These are phyloP conservation scores for Epinephelus moara DNA, from an alignment of 2,113 vertebrate genomes.

Conservation along the genomic window DNA sequence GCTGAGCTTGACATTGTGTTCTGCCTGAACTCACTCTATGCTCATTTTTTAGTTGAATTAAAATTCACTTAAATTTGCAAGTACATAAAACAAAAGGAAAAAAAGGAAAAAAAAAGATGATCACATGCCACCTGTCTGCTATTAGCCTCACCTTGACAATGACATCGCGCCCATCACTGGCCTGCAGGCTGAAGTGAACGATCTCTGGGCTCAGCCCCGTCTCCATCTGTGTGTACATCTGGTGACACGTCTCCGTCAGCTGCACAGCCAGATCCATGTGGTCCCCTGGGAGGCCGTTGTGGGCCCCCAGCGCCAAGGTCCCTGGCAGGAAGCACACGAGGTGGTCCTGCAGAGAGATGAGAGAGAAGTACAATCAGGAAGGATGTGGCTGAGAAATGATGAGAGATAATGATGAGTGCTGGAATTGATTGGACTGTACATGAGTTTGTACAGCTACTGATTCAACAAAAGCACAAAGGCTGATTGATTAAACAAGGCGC, in stretches of 20 bases:
- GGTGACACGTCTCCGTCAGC: constrained; percentile 95
- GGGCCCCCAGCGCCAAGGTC: constrained; percentile 92
- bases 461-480: constrained; percentile 1
- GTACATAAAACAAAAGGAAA: not conserved
- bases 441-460: not conserved
- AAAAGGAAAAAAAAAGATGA: not conserved
- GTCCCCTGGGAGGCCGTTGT: constrained; percentile 89
- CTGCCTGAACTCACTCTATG: no score
- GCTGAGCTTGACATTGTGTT: no score
- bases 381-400: not conserved
- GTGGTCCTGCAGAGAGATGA: constrained; percentile 89
- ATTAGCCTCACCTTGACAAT: constrained; percentile 87
- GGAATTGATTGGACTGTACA: not conserved
- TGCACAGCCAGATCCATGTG: constrained; percentile 93
- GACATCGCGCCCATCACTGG: constrained; percentile 84
- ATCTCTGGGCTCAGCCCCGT: constrained; percentile 97
- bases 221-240: constrained; percentile 97
- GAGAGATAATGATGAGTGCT: constrained; percentile 3
- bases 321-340: constrained; percentile 98
- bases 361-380: not conserved
- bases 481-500: constrained; percentile 21
- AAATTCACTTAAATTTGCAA: no score
- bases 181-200: constrained; percentile 90
- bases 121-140: not conserved
- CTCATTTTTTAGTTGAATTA: no score